Percentiles rank a stretch among this genome's conserved stretches.
These are phyloP conservation scores for Drosophila equinoxialis DNA, from an alignment of 1,140 invertebrate species.

Conservation along the genomic window DNA sequence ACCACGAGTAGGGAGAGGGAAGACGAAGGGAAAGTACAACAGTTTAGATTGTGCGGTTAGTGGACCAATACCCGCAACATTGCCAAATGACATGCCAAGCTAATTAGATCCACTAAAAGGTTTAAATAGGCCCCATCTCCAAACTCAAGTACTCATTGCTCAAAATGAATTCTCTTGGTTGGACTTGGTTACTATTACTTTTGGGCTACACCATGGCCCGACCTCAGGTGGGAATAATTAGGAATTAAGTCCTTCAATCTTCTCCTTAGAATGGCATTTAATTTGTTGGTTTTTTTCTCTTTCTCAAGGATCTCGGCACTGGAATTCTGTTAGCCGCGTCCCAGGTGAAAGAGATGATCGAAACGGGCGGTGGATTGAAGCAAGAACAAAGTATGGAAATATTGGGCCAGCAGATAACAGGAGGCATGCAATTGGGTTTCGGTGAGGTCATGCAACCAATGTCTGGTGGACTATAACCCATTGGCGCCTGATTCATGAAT, in stretches of 20 bases:
- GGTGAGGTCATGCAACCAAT: conserved; percentile 49
- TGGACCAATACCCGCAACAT: too few species aligned
- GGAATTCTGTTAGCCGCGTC: conserved; percentile 48
- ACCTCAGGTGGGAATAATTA: conserved; percentile 30
- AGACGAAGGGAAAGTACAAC: too few species aligned
- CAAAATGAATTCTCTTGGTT: conserved; percentile 17
- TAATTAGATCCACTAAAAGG: neutral
- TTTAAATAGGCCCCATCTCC: conserved; percentile 1
- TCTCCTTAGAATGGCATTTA: neutral
- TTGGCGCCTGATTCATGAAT: conserved; percentile 8
- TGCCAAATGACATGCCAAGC: neutral
- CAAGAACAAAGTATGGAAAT: conserved; percentile 55
- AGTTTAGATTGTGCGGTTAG: too few species aligned
- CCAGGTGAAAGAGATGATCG: conserved; percentile 55
- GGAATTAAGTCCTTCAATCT: neutral
- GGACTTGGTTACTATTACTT: conserved; percentile 6
- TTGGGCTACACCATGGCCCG: neutral
- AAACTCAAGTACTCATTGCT: neutral
- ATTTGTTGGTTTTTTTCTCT: neutral
- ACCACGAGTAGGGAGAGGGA: too few species aligned
- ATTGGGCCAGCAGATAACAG: conserved; percentile 37
- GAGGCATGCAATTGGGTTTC: conserved; percentile 45
- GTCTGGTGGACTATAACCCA: neutral
- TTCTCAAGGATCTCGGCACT: conserved; percentile 48
- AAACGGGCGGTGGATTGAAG: conserved; percentile 45